Conservation (phyloP, 2,113 vertebrate species). For the Zapornia atra region DNA sequence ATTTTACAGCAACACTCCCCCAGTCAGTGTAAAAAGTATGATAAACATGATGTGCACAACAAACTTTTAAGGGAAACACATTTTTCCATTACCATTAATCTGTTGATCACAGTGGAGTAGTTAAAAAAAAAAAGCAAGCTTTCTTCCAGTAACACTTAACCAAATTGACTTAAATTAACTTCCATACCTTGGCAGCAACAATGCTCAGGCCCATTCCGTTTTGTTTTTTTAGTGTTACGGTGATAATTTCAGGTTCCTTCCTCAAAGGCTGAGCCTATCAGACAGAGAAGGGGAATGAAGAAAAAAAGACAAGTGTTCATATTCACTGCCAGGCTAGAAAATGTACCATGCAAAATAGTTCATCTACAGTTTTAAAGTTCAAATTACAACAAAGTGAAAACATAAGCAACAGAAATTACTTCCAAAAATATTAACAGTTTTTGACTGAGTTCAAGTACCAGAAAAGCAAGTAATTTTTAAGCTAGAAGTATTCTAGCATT, state of each 20-base stretch:
- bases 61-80: not conserved
- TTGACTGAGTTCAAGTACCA: not conserved
- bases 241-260: conserved; percentile 97
- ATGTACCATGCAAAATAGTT: not conserved
- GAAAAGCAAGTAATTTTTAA: not conserved
- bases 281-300: not conserved
- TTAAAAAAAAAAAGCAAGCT: not conserved
- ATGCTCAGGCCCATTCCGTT: conserved; percentile 99
- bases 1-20: not conserved
- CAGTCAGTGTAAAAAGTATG: not conserved
- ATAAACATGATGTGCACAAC: not conserved
- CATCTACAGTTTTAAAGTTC: not conserved
- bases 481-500: not conserved
- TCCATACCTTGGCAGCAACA: conserved; percentile 95
- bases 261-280: conserved; percentile 86
- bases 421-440: not conserved
- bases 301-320: not conserved
- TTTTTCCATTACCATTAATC: not conserved
- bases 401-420: not conserved
- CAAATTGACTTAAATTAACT: not conserved
- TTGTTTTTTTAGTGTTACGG: conserved; percentile 97
- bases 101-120: not conserved
- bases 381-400: not conserved
- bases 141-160: not conserved
- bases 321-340: not conserved